These are phyloP conservation scores for Drosophila mayri DNA, from an alignment of 1,140 invertebrate genomes.

Conservation along the genomic window DNA sequence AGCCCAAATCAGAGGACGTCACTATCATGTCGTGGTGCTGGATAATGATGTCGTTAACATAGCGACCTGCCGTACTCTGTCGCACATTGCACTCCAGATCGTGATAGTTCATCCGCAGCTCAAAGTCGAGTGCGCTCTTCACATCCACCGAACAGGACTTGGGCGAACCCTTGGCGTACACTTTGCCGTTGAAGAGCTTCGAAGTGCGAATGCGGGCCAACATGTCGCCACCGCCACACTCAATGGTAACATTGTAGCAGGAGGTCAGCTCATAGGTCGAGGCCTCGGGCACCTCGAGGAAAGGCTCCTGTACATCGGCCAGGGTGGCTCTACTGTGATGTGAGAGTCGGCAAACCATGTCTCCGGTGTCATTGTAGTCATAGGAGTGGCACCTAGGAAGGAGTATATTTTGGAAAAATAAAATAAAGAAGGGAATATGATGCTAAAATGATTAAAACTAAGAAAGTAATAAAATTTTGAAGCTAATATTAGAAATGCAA, in stretches of 20 bases:
- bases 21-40: constrained; percentile 98
- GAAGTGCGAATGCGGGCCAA: constrained; percentile 95
- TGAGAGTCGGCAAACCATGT: constrained; percentile 95
- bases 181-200: constrained; percentile 96
- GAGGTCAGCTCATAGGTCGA: constrained; percentile 96
- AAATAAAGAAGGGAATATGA: neutral
- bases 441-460: neutral
- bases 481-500: too few relatives aligned
- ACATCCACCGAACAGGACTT: constrained; percentile 96
- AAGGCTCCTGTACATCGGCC: constrained; percentile 95
- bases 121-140: constrained; percentile 93
- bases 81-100: constrained; percentile 95
- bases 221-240: constrained; percentile 96
- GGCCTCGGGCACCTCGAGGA: constrained; percentile 94
- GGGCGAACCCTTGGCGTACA: constrained; percentile 96
- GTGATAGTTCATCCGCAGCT: constrained; percentile 95
- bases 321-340: constrained; percentile 95
- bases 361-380: constrained; percentile 96
- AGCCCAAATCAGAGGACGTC: constrained; percentile 95
- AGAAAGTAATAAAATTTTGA: neutral
- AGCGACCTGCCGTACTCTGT: constrained; percentile 93
- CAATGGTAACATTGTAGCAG: constrained; percentile 97
- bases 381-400: constrained; percentile 93
- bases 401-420: neutral
- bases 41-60: constrained; percentile 95